These are phyloP conservation scores for Bradypodion ventrale DNA, from an alignment of 2,797 vertebrate genomes.

Conservation along the genomic window DNA sequence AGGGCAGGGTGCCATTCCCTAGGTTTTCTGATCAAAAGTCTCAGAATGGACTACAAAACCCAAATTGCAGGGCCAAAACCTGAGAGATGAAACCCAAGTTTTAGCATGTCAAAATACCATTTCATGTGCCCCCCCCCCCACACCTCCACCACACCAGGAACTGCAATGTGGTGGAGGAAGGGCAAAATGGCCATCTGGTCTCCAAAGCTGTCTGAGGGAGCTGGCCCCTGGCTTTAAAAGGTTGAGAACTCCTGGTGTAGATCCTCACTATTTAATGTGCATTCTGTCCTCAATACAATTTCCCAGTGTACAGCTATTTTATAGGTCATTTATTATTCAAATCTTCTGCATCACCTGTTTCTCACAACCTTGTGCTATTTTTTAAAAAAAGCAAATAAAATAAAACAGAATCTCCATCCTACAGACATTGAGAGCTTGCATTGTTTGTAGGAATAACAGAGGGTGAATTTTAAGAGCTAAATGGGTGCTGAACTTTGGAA, in stretches of 20 bases:
- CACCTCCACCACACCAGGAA: too few relatives aligned
- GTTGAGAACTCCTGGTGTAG: too few relatives aligned
- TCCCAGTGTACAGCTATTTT: neutral
- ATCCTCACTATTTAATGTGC: too few relatives aligned
- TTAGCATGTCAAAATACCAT: neutral
- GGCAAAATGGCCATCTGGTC: too few relatives aligned
- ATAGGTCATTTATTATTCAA: neutral
- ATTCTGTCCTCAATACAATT: neutral
- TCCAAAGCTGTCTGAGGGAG: too few relatives aligned
- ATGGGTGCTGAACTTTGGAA: neutral
- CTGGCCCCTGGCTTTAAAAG: too few relatives aligned
- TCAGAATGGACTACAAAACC: too few relatives aligned
- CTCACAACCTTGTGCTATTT: neutral
- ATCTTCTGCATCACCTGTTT: neutral
- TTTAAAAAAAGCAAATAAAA: neutral
- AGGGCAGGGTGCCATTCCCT: too few relatives aligned
- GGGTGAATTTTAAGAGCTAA: neutral
- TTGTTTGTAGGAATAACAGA: neutral
- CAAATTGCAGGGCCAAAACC: too few relatives aligned
- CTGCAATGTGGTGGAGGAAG: too few relatives aligned
- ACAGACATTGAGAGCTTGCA: neutral
- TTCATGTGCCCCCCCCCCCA: too few relatives aligned
- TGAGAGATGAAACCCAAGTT: neutral
- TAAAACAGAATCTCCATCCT: neutral
- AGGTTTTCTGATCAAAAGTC: too few relatives aligned